These are phyloP conservation scores for Catalaphyllia jardinei DNA, from an alignment of 64 coral and sea anemone species.

Conservation along the genomic window DNA sequence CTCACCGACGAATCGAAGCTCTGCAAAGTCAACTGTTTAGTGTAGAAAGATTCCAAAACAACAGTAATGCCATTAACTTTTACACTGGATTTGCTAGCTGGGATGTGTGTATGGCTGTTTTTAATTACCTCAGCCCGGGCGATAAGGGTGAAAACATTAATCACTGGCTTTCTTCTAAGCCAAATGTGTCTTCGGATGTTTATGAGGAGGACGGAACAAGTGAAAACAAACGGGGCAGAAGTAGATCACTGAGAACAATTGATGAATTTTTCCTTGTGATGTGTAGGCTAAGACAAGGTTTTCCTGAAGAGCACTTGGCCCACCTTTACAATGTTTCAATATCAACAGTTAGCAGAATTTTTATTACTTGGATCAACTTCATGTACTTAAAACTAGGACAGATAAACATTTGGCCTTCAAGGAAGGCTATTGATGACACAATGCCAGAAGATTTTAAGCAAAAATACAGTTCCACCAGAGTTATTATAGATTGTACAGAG, in stretches of 20 bases:
- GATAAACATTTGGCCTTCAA: constrained; percentile 39
- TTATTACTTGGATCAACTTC: constrained; percentile 50
- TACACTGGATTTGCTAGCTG: constrained; percentile 2
- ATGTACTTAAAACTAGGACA: constrained; percentile 30
- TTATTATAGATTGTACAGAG: constrained; percentile 41
- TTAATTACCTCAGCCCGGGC: constrained; percentile 2
- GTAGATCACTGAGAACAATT: not conserved
- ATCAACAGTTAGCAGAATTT: constrained; percentile 36
- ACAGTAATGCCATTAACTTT: not conserved
- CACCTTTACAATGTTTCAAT: constrained; percentile 28
- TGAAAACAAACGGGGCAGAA: not conserved
- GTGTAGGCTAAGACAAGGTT: constrained; percentile 36
- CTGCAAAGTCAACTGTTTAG: too few species aligned
- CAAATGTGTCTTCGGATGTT: too few species aligned
- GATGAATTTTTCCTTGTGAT: constrained; percentile 33
- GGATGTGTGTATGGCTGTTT: not conserved
- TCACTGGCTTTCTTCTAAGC: not conserved
- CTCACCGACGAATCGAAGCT: too few species aligned
- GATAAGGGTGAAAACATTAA: not conserved
- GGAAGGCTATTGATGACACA: not conserved
- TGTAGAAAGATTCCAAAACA: too few species aligned
- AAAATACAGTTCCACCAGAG: not conserved
- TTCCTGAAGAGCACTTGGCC: constrained; percentile 23
- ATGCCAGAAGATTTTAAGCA: constrained; percentile 4
- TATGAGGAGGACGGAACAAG: not conserved